A percentile compares a stretch with the other conserved stretches of the same genome.
phyloP scores from a whole-genome alignment of 37 sponge, comb jelly and placozoan genomes.

The Crambe crambe region DNA sequence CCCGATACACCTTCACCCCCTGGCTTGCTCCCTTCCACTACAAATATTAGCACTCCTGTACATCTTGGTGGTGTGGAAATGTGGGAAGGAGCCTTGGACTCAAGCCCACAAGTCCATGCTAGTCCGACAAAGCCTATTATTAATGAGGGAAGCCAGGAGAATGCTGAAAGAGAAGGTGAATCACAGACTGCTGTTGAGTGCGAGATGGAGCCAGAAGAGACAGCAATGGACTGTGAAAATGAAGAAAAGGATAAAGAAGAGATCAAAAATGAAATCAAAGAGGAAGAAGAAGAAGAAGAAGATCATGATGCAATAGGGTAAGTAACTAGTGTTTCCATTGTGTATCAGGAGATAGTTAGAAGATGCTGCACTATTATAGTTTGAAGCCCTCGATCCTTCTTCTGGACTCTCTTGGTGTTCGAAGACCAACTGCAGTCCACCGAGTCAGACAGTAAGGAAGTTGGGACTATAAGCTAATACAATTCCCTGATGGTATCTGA shows the following conservation, averaged over 20 bases:
- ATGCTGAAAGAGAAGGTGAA: too few species aligned
- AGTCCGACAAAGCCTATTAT: neutral
- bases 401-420: constrained; percentile 65
- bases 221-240: neutral
- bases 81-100: neutral
- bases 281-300: neutral
- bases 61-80: neutral
- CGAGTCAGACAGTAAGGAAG: constrained; percentile 50
- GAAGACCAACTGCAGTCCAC: constrained; percentile 21
- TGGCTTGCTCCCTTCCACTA: neutral
- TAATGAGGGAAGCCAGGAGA: too few species aligned
- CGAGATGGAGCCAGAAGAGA: neutral
- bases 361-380: too few species aligned
- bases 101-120: neutral
- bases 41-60: neutral
- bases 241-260: neutral
- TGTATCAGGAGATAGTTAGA: too few species aligned
- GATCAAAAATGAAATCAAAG: neutral
- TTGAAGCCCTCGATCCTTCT: constrained; percentile 42
- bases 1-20: neutral
- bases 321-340: neutral
- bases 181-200: too few species aligned
- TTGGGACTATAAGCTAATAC: neutral
- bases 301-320: neutral
- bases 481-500: neutral